Evolutionary conservation across 2,888 invertebrate species (phyloP).

Genomic region (Tenthredo scrophulariae): DNA sequence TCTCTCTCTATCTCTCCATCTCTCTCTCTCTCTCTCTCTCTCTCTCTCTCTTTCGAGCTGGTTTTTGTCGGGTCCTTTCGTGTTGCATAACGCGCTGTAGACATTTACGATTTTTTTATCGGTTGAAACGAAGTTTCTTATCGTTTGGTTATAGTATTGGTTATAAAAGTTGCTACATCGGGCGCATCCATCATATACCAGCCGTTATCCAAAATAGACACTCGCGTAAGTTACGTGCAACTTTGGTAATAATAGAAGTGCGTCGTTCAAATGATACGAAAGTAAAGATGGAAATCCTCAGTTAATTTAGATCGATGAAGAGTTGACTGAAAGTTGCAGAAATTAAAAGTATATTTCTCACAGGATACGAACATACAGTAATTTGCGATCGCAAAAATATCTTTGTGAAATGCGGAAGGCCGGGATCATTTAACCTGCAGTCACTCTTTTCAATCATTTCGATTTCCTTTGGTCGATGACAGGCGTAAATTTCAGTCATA

Average conservation of each 20-base stretch:
- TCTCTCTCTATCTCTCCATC: no score
- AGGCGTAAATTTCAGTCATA: not conserved
- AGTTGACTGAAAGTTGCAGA: not conserved
- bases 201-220: not conserved
- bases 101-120: conserved; percentile 32
- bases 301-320: not conserved
- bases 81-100: conserved; percentile 16
- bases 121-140: not conserved
- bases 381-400: not conserved
- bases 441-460: not conserved
- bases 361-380: not conserved
- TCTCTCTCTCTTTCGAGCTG: not conserved
- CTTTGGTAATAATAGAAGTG: conserved; percentile 19
- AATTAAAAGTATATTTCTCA: not conserved
- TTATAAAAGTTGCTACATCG: conserved; percentile 18
- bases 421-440: not conserved
- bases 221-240: not conserved
- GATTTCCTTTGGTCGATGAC: not conserved
- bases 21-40: not conserved
- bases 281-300: not conserved
- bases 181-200: conserved; percentile 27
- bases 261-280: not conserved
- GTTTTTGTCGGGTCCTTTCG: not conserved
- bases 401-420: not conserved
- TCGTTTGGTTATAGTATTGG: conserved; percentile 9